Conservation (phyloP, 2,113 vertebrate genomes). For the Thamnophis sirtalis region DNA sequence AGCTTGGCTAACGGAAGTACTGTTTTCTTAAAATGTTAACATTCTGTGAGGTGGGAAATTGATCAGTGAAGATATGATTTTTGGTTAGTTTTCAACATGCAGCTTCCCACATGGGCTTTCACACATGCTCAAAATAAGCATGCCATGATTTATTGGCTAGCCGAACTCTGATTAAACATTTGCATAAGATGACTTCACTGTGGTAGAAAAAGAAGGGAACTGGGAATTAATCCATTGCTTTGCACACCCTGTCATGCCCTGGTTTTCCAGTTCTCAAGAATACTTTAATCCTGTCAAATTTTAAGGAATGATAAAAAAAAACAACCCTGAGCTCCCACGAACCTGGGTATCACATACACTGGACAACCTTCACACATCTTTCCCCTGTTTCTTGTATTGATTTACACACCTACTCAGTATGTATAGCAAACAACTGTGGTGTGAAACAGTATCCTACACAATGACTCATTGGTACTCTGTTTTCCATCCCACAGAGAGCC, state of each 20-base stretch:
- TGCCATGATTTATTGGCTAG: background rate
- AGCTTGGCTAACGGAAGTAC: background rate
- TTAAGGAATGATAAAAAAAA: constrained; percentile 2
- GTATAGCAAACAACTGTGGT: constrained; percentile 58
- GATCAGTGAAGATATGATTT: background rate
- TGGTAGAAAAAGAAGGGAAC: background rate
- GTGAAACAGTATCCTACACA: constrained; percentile 63
- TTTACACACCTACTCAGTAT: constrained; percentile 56
- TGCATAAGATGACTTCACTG: background rate
- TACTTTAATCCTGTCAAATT: background rate
- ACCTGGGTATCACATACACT: constrained; percentile 4
- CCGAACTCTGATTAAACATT: background rate
- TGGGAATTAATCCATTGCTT: background rate
- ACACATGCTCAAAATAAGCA: background rate
- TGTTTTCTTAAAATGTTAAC: background rate
- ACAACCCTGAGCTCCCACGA: constrained; percentile 30
- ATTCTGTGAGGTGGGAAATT: background rate
- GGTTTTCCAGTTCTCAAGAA: background rate
- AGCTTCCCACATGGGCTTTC: background rate
- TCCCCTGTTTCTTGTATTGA: constrained; percentile 58
- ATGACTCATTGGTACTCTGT: constrained; percentile 60
- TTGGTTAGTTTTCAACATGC: background rate
- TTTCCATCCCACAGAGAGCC: constrained; percentile 64
- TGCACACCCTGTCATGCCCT: background rate
- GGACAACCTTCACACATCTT: constrained; percentile 14